phyloP scores from a whole-genome alignment of 2,888 invertebrate genomes.

The Fissipunctia ypsillon region DNA sequence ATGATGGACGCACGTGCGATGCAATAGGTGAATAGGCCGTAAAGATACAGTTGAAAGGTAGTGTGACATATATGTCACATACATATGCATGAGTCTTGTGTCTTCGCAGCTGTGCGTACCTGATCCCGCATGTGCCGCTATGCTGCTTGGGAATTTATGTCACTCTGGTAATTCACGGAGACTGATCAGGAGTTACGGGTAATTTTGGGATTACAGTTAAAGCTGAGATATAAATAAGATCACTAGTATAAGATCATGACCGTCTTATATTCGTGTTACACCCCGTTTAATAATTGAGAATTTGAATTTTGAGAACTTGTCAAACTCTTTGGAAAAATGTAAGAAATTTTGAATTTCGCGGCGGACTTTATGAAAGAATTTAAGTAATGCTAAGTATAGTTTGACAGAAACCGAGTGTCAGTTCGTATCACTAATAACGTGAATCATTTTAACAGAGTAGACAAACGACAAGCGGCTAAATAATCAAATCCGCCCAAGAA shows the following conservation, averaged over 20 bases:
- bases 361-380: too few relatives aligned
- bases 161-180: not conserved
- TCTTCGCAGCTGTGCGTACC: slow-evolving; percentile 23
- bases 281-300: too few relatives aligned
- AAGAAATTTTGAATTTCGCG: too few relatives aligned
- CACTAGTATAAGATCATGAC: too few relatives aligned
- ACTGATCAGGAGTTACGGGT: not conserved
- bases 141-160: not conserved
- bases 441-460: not conserved
- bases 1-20: slow-evolving; percentile 17
- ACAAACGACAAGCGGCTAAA: not conserved
- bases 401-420: too few relatives aligned
- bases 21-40: not conserved
- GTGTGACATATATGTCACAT: not conserved
- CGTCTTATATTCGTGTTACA: too few relatives aligned
- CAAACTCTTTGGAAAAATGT: too few relatives aligned
- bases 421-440: not conserved
- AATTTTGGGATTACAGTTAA: not conserved
- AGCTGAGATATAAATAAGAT: too few relatives aligned
- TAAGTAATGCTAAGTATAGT: too few relatives aligned
- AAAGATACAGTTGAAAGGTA: slow-evolving; percentile 9
- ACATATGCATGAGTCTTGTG: not conserved
- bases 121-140: slow-evolving; percentile 18
- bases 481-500: not conserved
- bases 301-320: too few relatives aligned